Base-by-base conservation (phyloP, 2,888 invertebrate genomes). In the Exocentrus adspersus region DNA sequence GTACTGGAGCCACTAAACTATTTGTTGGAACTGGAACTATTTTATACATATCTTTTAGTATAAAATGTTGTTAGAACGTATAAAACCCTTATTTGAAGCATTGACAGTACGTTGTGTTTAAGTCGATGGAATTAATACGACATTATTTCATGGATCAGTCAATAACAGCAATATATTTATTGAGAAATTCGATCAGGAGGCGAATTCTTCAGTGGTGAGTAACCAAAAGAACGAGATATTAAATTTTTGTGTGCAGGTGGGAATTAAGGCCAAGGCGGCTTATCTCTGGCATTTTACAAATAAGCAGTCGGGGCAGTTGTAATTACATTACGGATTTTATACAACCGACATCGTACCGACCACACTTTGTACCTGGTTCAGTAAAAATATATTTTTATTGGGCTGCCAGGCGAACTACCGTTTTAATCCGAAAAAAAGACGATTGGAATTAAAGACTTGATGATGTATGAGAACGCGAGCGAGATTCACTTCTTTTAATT, bases 381-480 rank as follows among this genome's bases (percentile, higher is more conserved):
- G 37, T 37, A 37, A 37, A 37, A 37, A 37, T 37, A 14, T 2
- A 37, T 37, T 37, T 37, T 37, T 37, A 37, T 37, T 5, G 5
- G 37, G 37, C 37, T 1, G 37, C 5, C 37, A n/a, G 2, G 14
- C 37, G 12, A 42, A 54, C 54, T 28, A 21, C 42, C 52, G 9
- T 52, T 54, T 54, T 28, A 54, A 43, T 28, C 41, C 24, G 16
- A 20, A 10, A 52, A 52, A 52, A 52, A 32, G 14, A n/a, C n/a
- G 16, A 52, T 52, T 42, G 41, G 42, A 54, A 54, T 54, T 54
- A 54, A 41, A 43, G n/a, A n/a, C n/a, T n/a, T n/a, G n/a, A n/a
- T n/a, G n/a, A n/a, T n/a, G n/a, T n/a, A n/a, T n/a, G n/a, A n/a
- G n/a, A n/a, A n/a, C n/a, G n/a, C n/a, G n/a, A n/a, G n/a, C n/a